These are phyloP conservation scores for Danio jaintianensis DNA, from an alignment of 2,797 vertebrate genomes.

Conservation along the genomic window DNA sequence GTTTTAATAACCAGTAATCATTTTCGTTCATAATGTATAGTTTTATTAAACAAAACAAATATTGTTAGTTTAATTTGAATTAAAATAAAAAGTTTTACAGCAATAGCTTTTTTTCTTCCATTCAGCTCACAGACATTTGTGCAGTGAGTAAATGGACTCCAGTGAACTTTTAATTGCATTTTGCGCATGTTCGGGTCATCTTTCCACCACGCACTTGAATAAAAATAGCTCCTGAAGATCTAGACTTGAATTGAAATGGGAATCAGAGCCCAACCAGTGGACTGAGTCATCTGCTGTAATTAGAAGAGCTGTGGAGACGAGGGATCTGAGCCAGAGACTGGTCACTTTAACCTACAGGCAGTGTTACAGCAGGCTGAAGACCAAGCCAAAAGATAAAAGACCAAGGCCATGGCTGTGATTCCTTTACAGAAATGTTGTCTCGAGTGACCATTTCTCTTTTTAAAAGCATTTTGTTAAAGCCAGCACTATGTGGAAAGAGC, in stretches of 20 bases:
- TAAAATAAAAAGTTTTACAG: neutral
- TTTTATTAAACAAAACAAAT: neutral
- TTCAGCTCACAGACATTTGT: neutral
- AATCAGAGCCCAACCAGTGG: conserved; percentile 47
- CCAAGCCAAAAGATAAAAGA: neutral
- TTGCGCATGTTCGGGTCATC: conserved; percentile 53
- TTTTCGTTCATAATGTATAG: too few relatives aligned
- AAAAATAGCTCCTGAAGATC: conserved; percentile 59
- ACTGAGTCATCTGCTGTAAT: conserved; percentile 61
- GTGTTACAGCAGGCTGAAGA: conserved; percentile 24
- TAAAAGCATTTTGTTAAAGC: too few relatives aligned
- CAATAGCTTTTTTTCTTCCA: neutral
- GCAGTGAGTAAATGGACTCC: conserved; percentile 39
- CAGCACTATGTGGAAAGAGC: too few relatives aligned
- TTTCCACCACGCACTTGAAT: conserved; percentile 47
- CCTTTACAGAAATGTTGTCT: neutral
- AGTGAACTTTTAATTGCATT: conserved; percentile 56
- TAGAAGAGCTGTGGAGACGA: conserved; percentile 58
- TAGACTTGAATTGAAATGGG: conserved; percentile 50
- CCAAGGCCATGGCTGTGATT: neutral
- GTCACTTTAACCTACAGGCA: conserved; percentile 36
- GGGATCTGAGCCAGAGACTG: conserved; percentile 35
- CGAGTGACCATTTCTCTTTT: neutral
- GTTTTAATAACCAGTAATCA: too few relatives aligned
- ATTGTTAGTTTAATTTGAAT: neutral